These are phyloP conservation scores for Acanthosepion esculentum DNA, from an alignment of 2,888 invertebrate species.

Conservation along the genomic window DNA sequence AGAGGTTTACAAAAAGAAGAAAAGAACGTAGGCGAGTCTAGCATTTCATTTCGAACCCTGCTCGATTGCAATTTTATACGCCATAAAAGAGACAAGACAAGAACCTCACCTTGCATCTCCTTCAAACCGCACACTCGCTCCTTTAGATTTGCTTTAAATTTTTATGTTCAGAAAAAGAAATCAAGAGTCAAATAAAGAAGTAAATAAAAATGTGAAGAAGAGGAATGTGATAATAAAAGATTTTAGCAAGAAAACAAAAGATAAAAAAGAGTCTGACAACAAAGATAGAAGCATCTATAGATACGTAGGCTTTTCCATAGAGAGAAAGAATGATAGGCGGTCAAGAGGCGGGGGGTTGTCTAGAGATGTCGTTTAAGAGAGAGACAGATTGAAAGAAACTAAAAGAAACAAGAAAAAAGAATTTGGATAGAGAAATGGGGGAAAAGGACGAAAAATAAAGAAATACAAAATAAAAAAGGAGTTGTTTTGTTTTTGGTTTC, in stretches of 20 bases:
- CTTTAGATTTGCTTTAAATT: not conserved
- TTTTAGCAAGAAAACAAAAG: too few species aligned
- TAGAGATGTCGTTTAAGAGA: too few species aligned
- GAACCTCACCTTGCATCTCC: not conserved
- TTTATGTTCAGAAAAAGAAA: not conserved
- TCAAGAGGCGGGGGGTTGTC: too few species aligned
- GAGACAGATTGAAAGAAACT: too few species aligned
- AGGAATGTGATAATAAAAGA: too few species aligned
- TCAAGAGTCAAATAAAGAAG: not conserved
- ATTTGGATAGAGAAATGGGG: not conserved
- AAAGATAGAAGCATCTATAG: too few species aligned
- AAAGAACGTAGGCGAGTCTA: not conserved
- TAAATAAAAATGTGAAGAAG: not conserved
- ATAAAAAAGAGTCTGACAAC: too few species aligned
- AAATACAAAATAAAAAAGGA: not conserved
- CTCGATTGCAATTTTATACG: not conserved
- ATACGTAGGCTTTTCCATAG: too few species aligned
- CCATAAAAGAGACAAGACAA: not conserved
- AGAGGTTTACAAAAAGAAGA: not conserved
- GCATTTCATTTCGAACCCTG: not conserved
- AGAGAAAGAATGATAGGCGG: too few species aligned
- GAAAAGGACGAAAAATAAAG: not conserved
- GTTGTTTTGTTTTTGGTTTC: not conserved
- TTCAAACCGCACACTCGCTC: not conserved
- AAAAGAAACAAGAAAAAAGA: too few species aligned